Conservation (phyloP, 1,140 invertebrate species). For the Coboldia fuscipes region DNA sequence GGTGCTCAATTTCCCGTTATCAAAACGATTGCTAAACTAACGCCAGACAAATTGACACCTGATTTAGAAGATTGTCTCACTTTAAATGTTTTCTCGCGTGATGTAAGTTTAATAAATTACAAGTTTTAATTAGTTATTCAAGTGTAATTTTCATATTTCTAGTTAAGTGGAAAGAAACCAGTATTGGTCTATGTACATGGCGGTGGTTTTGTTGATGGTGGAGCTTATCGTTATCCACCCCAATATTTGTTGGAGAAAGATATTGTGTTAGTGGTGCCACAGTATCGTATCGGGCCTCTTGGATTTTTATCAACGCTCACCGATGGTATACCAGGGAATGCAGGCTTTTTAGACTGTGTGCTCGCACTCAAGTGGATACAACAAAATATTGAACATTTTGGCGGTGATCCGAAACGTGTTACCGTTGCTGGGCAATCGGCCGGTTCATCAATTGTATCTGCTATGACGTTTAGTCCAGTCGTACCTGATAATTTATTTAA, state of each 20-base stretch:
- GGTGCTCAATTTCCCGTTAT: slow-evolving; percentile 17
- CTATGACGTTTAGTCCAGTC: slow-evolving; percentile 20
- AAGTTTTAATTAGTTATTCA: background rate
- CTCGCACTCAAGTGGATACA: slow-evolving; percentile 37
- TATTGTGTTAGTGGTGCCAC: slow-evolving; percentile 23
- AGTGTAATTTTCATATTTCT: background rate
- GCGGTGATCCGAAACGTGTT: slow-evolving; percentile 38
- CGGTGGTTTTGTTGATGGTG: slow-evolving; percentile 18
- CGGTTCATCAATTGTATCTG: slow-evolving; percentile 25
- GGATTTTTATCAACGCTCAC: slow-evolving; percentile 31
- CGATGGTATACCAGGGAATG: slow-evolving; percentile 38
- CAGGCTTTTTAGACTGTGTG: slow-evolving; percentile 38
- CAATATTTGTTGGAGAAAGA: slow-evolving; percentile 23
- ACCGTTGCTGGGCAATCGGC: slow-evolving; percentile 35
- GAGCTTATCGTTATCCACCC: slow-evolving; percentile 12
- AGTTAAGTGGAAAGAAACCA: slow-evolving; percentile 11
- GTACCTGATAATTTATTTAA: slow-evolving; percentile 29
- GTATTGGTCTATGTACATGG: slow-evolving; percentile 21
- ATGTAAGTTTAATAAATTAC: slow-evolving; percentile 6
- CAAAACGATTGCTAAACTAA: slow-evolving; percentile 5
- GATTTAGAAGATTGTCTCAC: slow-evolving; percentile 16
- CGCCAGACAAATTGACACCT: slow-evolving; percentile 6
- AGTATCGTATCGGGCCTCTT: slow-evolving; percentile 24
- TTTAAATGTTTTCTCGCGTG: slow-evolving; percentile 13
- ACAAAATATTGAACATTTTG: slow-evolving; percentile 38